Percentiles rank a stretch among this genome's conserved stretches.
These are phyloP conservation scores for Enteromius viviparus DNA, from an alignment of 2,797 vertebrate species.

Conservation along the genomic window DNA sequence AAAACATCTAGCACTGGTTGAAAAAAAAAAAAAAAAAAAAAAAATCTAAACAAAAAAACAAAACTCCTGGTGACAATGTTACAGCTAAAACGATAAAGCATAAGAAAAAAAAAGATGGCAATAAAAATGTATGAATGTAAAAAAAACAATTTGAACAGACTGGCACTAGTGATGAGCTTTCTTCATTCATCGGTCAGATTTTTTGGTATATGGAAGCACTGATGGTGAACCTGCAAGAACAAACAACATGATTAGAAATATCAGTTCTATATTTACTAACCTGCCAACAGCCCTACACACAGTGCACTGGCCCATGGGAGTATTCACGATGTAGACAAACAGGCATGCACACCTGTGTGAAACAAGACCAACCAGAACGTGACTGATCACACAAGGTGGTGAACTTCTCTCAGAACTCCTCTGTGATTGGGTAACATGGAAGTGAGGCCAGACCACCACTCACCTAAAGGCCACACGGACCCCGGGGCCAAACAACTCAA, in stretches of 20 bases:
- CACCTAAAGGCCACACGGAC: slow-evolving; percentile 75
- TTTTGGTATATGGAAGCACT: slow-evolving; percentile 63
- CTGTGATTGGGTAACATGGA: slow-evolving; percentile 55
- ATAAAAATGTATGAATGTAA: slow-evolving; percentile 52
- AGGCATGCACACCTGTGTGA: slow-evolving; percentile 37
- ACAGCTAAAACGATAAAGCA: slow-evolving; percentile 49
- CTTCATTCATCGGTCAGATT: slow-evolving; percentile 71
- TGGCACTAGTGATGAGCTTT: slow-evolving; percentile 58
- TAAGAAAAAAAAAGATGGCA: slow-evolving; percentile 64
- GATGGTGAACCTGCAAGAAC: slow-evolving; percentile 66
- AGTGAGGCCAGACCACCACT: slow-evolving; percentile 65
- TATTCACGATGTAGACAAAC: background rate
- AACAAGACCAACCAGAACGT: slow-evolving; percentile 34
- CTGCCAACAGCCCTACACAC: background rate
- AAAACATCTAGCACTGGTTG: slow-evolving; percentile 60
- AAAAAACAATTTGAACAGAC: slow-evolving; percentile 13
- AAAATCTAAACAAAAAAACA: background rate
- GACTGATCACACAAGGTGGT: slow-evolving; percentile 58
- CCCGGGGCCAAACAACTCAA: slow-evolving; percentile 79
- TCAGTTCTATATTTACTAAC: background rate
- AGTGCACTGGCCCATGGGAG: background rate
- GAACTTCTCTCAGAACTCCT: background rate
- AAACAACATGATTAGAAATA: background rate
- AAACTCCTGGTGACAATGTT: slow-evolving; percentile 43
- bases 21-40: slow-evolving; percentile 37